Base-by-base conservation (phyloP, 2,888 invertebrate genomes). In the Thereva nobilitata region DNA sequence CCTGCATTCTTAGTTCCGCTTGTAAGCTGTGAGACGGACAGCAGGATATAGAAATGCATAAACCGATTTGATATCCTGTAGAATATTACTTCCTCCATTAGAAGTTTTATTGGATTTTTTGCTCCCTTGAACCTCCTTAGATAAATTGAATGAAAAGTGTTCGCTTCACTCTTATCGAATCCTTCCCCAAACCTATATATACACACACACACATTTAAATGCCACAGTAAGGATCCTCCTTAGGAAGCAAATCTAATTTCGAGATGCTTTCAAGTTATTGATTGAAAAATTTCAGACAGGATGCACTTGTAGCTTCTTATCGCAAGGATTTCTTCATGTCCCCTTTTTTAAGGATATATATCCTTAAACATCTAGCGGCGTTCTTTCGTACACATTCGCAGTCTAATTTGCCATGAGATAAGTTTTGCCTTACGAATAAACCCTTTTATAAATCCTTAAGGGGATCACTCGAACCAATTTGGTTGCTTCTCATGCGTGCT, bases 31-130 rank as follows among this genome's bases (percentile, higher is more conserved):
- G 37, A 59, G 38, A 7, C 47, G 57, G 66, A 53, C 57, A 37
- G 64, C 64, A 67, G 67, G 55, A 67, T 67, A 64, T 56, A 67
- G 35, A 68, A 68, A 54, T 68, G 66, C 66, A 68, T 61, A 61
- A 68, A 66, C 66, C 68, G 66, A 68, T 68, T 68, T 66, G 65
- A 68, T 68, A 68, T 68, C 68, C 68, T 68, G 68, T 38, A 64
- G 68, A 59, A 68, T 68, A 68, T 68, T 68, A 66, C 66, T 68
- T 68, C 68, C 68, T 68, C 68, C 66, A 66, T 66, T 61, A 55
- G 68, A 44, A 61, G 65, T 59, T 52, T 68, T 68, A 68, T 68
- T 68, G 68, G 63, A 66, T 68, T 68, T 65, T 56, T 61, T 68
- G 47, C 57, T 59, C 37, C 47, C 57, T 47, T 59, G 57, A 59